phyloP scores from a whole-genome alignment of 64 coral and sea anemone species.

The Montipora capricornis region DNA sequence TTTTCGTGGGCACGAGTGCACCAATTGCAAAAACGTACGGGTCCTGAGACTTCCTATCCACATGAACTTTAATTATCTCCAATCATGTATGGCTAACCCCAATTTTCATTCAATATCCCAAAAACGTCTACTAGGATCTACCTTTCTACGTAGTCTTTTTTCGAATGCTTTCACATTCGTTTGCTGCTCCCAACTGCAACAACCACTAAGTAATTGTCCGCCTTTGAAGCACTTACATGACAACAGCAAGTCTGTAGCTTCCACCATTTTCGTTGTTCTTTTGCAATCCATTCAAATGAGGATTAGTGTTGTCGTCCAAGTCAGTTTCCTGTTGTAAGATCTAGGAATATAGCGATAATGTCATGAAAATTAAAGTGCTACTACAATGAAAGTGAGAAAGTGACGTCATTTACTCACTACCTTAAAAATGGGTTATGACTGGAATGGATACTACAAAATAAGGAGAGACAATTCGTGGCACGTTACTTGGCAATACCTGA shows the following conservation, averaged over 20 bases:
- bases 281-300: not conserved
- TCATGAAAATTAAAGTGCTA: not conserved
- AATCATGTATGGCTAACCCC: no score
- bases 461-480: no score
- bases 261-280: slow-evolving; percentile 21
- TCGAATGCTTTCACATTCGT: not conserved
- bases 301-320: not conserved
- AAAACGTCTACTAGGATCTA: no score
- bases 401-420: no score
- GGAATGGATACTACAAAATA: no score
- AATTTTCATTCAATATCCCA: no score
- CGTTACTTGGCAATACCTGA: no score
- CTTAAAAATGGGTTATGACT: no score
- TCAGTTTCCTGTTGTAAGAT: slow-evolving; percentile 31
- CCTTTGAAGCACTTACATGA: slow-evolving; percentile 16
- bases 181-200: not conserved
- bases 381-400: not conserved
- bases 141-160: not conserved
- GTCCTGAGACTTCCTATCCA: no score
- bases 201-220: not conserved
- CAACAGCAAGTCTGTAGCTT: slow-evolving; percentile 45
- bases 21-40: no score
- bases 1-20: no score
- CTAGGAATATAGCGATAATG: not conserved
- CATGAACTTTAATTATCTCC: no score